Evolutionary conservation across 2,888 invertebrate genomes (phyloP), one percentile per base, ranked within the genome.

Genomic region (Brenthis daphne): DNA sequence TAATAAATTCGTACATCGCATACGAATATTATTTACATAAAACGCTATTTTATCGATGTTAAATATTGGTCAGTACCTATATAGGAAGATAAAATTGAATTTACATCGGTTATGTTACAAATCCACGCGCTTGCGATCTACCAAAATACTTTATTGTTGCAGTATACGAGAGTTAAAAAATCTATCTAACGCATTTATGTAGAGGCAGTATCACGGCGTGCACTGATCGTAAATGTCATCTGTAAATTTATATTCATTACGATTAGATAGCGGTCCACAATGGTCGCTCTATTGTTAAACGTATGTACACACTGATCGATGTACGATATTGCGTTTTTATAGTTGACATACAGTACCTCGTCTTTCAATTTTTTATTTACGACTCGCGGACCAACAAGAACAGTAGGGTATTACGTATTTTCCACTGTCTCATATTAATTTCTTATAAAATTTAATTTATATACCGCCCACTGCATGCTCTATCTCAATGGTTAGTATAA

Each of bases 231-330:
- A 90, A 92, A 92, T 90, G 92, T 92, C 92, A 90, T 90, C 88
- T 86, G 88, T 89, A 91, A 91, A 92, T 92, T 92, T 92, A 92
- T 92, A 91, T 92, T 90, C 89, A 92, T 90, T 89, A 90, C 92
- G 91, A 90, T 91, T 91, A 91, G 92, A 92, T 91, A 91, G 87
- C 85, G 84, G 84, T 80, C 82, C 85, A 89, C 89, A 90, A 90
- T 88, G 81, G 85, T 83, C 82, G 78, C 82, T 74, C 88, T 81
- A 89, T 91, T 92, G 91, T 91, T 89, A 84, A 81, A 77, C 82
- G 82, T 80, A 77, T 80, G 81, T 85, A 86, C 82, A 80, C 82
- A 82, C 86, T 90, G 91, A 92, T 90, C 89, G 91, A 90, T 85
- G 89, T 86, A 84, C 85, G 88, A 88, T 90, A 89, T 88, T 85